A percentile compares a stretch with the other conserved stretches of the same genome.
Conservation (phyloP, 1,140 invertebrate species). For the Caenorhabditis brenneri region DNA sequence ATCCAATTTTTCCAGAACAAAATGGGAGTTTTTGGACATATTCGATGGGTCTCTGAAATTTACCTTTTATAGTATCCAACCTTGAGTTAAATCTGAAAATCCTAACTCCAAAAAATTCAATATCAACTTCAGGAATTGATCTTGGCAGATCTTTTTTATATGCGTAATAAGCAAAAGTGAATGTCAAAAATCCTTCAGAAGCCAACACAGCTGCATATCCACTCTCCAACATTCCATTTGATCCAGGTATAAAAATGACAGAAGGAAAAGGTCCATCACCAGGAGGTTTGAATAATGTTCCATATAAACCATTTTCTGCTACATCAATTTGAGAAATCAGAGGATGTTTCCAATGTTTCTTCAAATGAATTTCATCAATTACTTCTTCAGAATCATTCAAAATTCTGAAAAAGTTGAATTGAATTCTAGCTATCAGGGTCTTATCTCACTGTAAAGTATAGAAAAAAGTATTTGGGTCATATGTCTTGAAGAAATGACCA, state of each 20-base stretch:
- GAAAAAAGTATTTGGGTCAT: not conserved
- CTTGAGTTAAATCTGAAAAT: not conserved
- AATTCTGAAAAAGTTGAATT: not conserved
- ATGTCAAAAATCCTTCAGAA: not conserved
- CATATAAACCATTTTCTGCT: not conserved
- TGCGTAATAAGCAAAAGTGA: not conserved
- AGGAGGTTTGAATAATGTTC: not conserved
- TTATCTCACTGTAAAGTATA: not conserved
- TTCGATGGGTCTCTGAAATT: not conserved
- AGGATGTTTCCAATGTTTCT: conserved; percentile 15
- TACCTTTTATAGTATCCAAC: not conserved
- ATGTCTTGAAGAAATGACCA: not conserved
- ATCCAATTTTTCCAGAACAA: not conserved
- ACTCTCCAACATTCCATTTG: not conserved
- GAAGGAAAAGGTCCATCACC: not conserved
- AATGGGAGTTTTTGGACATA: not conserved
- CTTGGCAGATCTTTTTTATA: conserved; percentile 11
- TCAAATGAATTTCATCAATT: not conserved
- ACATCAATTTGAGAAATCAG: not conserved
- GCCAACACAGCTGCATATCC: conserved; percentile 18
- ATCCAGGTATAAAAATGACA: not conserved
- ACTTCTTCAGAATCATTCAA: not conserved
- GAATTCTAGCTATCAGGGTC: too few relatives aligned
- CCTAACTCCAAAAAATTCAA: conserved; percentile 10
- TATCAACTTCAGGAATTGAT: not conserved